Evolutionary conservation across 2,888 invertebrate species (phyloP).

Genomic region (Isotomurus palustris): DNA sequence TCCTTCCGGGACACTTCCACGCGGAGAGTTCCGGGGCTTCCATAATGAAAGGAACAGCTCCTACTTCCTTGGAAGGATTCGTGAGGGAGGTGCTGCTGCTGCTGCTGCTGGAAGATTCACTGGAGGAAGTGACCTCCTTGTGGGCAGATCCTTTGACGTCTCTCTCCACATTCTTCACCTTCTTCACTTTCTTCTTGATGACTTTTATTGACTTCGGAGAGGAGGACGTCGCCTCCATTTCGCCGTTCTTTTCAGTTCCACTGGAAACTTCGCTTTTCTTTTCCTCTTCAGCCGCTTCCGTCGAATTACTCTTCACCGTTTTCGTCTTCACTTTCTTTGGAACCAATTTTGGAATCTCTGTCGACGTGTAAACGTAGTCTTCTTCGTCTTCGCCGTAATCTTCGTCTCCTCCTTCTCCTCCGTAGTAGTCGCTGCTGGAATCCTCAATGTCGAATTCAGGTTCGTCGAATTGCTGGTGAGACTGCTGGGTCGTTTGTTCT

Average conservation of each 20-base stretch:
- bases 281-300: no score
- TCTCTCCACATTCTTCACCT: not conserved
- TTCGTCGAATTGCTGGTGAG: not conserved
- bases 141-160: no score
- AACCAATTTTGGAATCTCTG: no score
- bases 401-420: not conserved
- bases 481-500: not conserved
- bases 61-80: no score
- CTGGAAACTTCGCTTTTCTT: no score
- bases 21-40: not conserved
- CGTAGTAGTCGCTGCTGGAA: not conserved
- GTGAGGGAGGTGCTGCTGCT: no score
- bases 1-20: constrained; percentile 16
- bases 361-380: not conserved
- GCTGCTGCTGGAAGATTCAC: no score
- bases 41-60: not conserved
- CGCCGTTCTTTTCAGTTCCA: no score
- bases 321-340: not conserved
- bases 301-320: not conserved
- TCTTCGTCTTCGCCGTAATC: not conserved
- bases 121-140: no score
- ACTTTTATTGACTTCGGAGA: no score
- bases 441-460: not conserved
- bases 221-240: no score
- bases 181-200: not conserved